Base-by-base conservation (phyloP, 2,113 vertebrate species). In the Poeciliopsis retropinna region DNA sequence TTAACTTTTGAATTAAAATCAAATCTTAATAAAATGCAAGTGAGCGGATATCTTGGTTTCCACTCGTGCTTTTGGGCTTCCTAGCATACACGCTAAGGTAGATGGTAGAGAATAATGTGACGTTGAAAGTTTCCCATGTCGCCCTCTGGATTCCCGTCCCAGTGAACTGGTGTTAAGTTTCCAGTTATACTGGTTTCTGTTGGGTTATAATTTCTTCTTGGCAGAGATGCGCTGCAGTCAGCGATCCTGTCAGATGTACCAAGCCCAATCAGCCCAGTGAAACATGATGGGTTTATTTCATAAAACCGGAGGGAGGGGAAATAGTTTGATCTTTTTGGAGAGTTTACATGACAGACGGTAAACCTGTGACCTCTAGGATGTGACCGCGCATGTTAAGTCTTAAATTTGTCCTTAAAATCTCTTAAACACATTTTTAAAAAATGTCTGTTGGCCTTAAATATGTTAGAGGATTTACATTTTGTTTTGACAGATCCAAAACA, bases 201-300 rank as follows among this genome's bases (percentile, higher is more conserved):
- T 7, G 1, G 62, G 76, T 71, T 57, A 60, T 82, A 62, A 71
- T 78, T 41, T 29, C 75, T 66, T 71, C 30, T 64, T 57, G 7
- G 32, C 28, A n/a, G 64, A 2, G 47, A 57, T 64, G 62, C 22
- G 6, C 67, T 60, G 29, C 63, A 37, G 70, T 44, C 22, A 14
- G 39, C 44, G 28, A 47, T 80, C 63, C 72, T 73, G 64, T 80
- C 70, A 15, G 74, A 68, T 66, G 79, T 78, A 78, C 77, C 76
- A 67, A 67, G 27, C 31, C 44, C 11, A 64, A 72, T 13, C 39
- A 5, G 14, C 39, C 47, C 8, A 70, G 77, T 67, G 69, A 73
- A 84, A 82, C 66, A 41, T 54, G 47, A 25, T 22, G 19, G 47
- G 1, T 19, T 19, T 54, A 7, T 25, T 54, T 25, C 15, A 22